Evolutionary conservation across 2,888 invertebrate species (phyloP), one percentile per base, ranked within the genome.

Genomic region (Caenorhabditis sp.): DNA sequence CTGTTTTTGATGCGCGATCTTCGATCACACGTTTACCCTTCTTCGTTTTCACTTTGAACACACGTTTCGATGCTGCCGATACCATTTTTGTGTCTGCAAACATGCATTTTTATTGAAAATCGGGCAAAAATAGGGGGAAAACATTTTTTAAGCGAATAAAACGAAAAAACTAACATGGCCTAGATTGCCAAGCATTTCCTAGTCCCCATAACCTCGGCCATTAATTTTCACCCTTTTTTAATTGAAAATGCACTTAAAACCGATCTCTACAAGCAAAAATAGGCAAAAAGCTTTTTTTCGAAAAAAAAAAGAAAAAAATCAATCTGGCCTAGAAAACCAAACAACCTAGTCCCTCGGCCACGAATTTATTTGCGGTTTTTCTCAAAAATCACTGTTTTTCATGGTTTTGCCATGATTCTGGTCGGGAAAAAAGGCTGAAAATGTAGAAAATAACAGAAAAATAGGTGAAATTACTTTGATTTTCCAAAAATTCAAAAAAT

Each of bases 11-110:
- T 4, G 80, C 80, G 21, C 76, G 58, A 37, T 80, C 75, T 19
- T 70, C 78, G 53, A 80, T 23, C 19, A 75, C 67, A 49, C 76
- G 53, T 59, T 80, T 80, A 67, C 80, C 80, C n/a, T 72, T 69
- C 17, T 68, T 69, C 21, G 80, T 80, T 61, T 80, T 80, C 19
- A 68, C 63, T 69, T 71, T 74, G 23, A 68, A 64, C 10, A 72
- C 63, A n/a, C 76, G 71, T 14, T 43, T 43, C 17, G 43, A 43
- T 10, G 43, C 14, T 10, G 43, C 43, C 14, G 66, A 75, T 73
- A n/a, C 60, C 43, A 61, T 6, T 19, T 27, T 36, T 10, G n/a
- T 58, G 21, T 19, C 12, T 58, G 12, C 3, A 58, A 27, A 58
- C 4, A n/a, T 31, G 14, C 3, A 6, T 58, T 24, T 10, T 21